Percentiles rank a stretch among this genome's conserved stretches.
These are phyloP conservation scores for Drosophila lowei DNA, from an alignment of 1,140 invertebrate species.

Conservation along the genomic window DNA sequence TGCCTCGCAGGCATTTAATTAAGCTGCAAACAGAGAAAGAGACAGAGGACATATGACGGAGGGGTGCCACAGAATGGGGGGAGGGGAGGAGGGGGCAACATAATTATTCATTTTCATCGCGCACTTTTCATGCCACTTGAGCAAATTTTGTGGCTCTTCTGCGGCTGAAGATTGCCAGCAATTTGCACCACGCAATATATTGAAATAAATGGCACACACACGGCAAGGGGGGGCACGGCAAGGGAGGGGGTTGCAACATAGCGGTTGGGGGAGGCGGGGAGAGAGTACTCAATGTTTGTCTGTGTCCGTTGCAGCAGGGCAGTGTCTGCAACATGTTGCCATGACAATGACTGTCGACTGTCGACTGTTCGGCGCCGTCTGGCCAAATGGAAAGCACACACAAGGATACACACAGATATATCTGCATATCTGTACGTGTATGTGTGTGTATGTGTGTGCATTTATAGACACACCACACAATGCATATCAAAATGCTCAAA, in stretches of 20 bases:
- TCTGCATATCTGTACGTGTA: not conserved
- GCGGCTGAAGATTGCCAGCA: conserved; percentile 27
- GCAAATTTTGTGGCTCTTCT: conserved; percentile 43
- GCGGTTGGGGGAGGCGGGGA: too few relatives aligned
- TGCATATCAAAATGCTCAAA: conserved; percentile 77
- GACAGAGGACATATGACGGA: not conserved
- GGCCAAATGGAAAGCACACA: conserved; percentile 25
- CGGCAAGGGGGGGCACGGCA: conserved; percentile 32
- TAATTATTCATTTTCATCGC: conserved; percentile 70
- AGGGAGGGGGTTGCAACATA: conserved; percentile 16
- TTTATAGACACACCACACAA: conserved; percentile 58
- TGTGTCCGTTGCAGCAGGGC: conserved; percentile 32
- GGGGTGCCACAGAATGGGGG: conserved; percentile 15
- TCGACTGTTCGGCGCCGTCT: conserved; percentile 64
- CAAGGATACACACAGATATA: conserved; percentile 1
- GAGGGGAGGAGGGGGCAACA: conserved; percentile 27
- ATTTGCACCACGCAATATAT: conserved; percentile 71
- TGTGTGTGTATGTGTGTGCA: conserved; percentile 19
- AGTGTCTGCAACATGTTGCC: conserved; percentile 74
- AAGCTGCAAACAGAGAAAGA: conserved; percentile 36
- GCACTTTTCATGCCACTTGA: conserved; percentile 62
- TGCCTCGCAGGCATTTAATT: conserved; percentile 70
- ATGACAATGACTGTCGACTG: conserved; percentile 73
- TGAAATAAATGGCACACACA: conserved; percentile 74
- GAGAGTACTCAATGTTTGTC: conserved; percentile 17